Evolutionary conservation across 1,140 invertebrate species (phyloP).

Genomic region (Drosophila azteca): DNA sequence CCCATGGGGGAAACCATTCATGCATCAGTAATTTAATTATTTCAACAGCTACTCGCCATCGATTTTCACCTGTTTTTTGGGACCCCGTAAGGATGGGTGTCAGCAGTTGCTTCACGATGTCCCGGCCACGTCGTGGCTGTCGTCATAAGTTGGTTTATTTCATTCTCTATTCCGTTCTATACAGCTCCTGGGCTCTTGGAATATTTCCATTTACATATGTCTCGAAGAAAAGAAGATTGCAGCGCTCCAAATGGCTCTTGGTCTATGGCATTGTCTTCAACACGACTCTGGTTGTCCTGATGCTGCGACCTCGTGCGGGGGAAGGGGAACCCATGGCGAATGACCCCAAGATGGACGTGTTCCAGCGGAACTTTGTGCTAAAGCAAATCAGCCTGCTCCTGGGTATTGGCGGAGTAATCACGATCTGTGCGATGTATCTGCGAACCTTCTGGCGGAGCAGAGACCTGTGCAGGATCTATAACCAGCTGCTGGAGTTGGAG

Average conservation of each 20-base stretch:
- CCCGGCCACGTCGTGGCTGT: constrained; percentile 28
- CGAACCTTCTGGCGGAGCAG: constrained; percentile 23
- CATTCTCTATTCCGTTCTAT: constrained; percentile 27
- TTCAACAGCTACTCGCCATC: no score
- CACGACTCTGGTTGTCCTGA: constrained; percentile 7
- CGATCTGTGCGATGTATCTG: constrained; percentile 8
- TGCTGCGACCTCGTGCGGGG: neutral
- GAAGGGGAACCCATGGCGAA: neutral
- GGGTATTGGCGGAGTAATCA: constrained; percentile 10
- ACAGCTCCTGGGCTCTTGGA: constrained; percentile 44
- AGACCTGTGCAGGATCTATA: constrained; percentile 13
- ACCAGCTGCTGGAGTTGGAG: constrained; percentile 16
- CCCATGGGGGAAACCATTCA: no score
- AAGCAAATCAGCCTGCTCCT: constrained; percentile 7
- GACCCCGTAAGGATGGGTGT: neutral
- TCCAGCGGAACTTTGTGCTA: constrained; percentile 20
- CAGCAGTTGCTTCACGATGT: constrained; percentile 29
- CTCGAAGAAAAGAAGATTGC: constrained; percentile 9
- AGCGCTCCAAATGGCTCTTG: constrained; percentile 38
- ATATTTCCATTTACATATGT: constrained; percentile 53
- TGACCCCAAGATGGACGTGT: constrained; percentile 1
- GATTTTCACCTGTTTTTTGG: no score
- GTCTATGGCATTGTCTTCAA: constrained; percentile 41
- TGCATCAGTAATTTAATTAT: no score
- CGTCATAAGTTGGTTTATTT: constrained; percentile 31